These are phyloP conservation scores for Catostylus mosaicus DNA, from an alignment of 30 jellyfish, hydroid and myxozoan species.

Conservation along the genomic window DNA sequence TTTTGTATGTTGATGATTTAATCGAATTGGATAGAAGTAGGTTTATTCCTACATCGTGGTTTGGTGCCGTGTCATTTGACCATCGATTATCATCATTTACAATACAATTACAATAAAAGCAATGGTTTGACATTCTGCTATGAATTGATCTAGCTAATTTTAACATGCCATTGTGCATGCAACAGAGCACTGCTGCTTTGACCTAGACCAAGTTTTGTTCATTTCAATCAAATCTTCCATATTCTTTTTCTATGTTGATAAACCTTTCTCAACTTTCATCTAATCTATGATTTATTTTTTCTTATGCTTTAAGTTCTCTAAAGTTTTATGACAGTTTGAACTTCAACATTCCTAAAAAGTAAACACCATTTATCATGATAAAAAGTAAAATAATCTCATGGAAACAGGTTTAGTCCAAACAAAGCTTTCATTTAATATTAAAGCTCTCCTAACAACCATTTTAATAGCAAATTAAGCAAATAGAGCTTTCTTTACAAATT, in stretches of 20 bases:
- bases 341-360: no score
- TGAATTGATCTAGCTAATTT: slow-evolving; percentile 8
- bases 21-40: slow-evolving; percentile 25
- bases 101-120: slow-evolving; percentile 6
- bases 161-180: slow-evolving; percentile 4
- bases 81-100: slow-evolving; percentile 20
- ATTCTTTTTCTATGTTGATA: background rate
- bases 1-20: slow-evolving; percentile 5
- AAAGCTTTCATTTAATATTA: no score
- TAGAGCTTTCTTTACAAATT: no score
- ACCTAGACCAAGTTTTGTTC: slow-evolving; percentile 10
- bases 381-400: no score
- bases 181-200: slow-evolving; percentile 20
- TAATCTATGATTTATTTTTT: no score
- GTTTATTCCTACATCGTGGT: slow-evolving; percentile 16
- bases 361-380: no score
- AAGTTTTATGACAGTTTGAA: no score
- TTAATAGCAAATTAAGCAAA: no score
- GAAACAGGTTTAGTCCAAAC: no score
- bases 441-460: no score
- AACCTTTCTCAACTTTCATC: background rate
- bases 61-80: slow-evolving; percentile 52
- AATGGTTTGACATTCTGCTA: slow-evolving; percentile 35
- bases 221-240: background rate
- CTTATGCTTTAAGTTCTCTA: no score